Conservation (phyloP, 2,888 invertebrate species). For the Blastobasis lacticolella region DNA sequence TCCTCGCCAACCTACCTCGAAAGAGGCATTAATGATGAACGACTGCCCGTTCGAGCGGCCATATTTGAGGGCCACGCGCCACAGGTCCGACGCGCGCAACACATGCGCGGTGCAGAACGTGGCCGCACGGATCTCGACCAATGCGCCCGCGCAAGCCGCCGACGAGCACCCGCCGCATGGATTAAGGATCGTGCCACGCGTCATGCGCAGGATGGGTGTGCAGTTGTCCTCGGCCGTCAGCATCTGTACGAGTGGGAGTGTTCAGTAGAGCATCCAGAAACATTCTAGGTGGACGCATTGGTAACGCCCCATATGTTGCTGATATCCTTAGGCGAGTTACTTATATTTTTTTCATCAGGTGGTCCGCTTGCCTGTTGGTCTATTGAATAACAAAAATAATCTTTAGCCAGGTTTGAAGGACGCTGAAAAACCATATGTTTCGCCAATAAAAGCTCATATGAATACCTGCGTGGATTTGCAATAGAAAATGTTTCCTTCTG, state of each 20-base stretch:
- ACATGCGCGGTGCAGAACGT: constrained; percentile 58
- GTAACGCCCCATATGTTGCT: no score
- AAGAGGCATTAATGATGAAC: constrained; percentile 26
- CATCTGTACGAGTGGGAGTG: constrained; percentile 28
- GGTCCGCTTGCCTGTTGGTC: no score
- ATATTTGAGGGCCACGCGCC: constrained; percentile 37
- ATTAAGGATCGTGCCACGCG: constrained; percentile 44
- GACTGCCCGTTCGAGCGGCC: constrained; percentile 30
- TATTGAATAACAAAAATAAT: no score
- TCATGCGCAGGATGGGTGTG: constrained; percentile 50
- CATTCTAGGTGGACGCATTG: no score
- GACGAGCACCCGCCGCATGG: constrained; percentile 33
- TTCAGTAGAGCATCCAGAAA: no score
- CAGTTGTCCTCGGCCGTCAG: constrained; percentile 56
- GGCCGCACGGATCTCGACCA: constrained; percentile 30
- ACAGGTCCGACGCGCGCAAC: constrained; percentile 33
- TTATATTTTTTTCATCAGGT: no score
- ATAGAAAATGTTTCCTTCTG: no score
- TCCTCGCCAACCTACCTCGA: constrained; percentile 25
- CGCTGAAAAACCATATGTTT: no score
- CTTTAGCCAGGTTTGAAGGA: no score
- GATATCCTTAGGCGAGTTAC: no score
- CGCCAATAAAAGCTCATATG: no score
- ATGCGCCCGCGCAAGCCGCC: constrained; percentile 26
- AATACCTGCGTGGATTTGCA: no score